Conservation (phyloP, 2,113 vertebrate species). For the Vulpes ferrilata region DNA sequence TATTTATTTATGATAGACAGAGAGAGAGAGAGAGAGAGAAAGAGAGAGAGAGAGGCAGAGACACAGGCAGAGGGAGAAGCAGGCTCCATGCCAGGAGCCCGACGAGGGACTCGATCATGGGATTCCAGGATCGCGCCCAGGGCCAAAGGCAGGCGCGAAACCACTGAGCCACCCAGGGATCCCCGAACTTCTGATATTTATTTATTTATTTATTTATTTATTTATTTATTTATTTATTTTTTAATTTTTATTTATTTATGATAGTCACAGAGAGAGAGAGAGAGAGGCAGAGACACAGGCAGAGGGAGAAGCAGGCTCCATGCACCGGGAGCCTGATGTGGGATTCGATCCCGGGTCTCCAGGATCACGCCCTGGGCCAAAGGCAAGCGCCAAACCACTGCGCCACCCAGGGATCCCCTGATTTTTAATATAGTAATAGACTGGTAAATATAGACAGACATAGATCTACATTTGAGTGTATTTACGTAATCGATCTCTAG, state of each 20-base stretch:
- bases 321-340: too few relatives aligned
- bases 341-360: background rate
- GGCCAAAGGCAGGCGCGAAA: background rate
- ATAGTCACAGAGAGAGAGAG: background rate
- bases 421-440: slow-evolving; percentile 41
- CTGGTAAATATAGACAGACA: background rate
- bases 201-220: too few relatives aligned
- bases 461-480: background rate
- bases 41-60: background rate
- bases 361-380: background rate
- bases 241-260: too few relatives aligned
- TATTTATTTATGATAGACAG: background rate
- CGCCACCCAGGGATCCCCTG: background rate
- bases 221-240: too few relatives aligned
- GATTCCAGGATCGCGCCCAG: background rate
- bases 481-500: background rate
- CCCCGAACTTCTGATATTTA: background rate
- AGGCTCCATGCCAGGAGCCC: background rate
- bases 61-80: background rate
- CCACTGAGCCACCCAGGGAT: background rate
- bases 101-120: background rate
- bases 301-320: background rate
- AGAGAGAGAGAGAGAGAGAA: background rate
- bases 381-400: background rate
- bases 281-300: background rate